phyloP scores from a whole-genome alignment of 1,140 invertebrate genomes.

The Uloborus diversus region DNA sequence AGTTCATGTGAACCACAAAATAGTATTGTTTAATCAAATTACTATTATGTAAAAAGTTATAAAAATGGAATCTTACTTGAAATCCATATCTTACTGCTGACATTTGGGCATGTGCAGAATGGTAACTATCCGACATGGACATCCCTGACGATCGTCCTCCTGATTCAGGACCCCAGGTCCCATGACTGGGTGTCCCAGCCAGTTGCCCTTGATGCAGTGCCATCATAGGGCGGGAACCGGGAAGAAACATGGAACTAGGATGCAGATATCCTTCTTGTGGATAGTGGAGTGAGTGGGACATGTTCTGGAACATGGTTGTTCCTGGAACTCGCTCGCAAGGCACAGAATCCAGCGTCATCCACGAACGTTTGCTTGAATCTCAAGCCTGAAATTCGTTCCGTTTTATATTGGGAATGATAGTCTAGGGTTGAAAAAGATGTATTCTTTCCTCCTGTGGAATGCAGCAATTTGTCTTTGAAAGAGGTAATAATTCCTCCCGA shows the following conservation, averaged over 20 bases:
- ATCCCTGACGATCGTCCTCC: constrained; percentile 8
- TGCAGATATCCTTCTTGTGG: constrained; percentile 40
- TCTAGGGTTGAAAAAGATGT: not conserved
- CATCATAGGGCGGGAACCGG: constrained; percentile 34
- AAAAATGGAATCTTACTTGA: constrained; percentile 13
- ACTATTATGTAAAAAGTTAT: not conserved
- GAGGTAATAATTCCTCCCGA: no score
- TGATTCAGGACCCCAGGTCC: not conserved
- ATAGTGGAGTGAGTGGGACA: constrained; percentile 43
- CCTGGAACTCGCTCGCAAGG: constrained; percentile 21
- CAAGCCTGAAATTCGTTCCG: not conserved
- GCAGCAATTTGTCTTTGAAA: no score
- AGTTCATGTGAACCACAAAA: no score
- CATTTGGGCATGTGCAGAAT: constrained; percentile 36
- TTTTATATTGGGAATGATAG: not conserved
- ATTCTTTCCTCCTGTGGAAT: no score
- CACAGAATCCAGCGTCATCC: constrained; percentile 27
- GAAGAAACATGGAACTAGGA: constrained; percentile 34
- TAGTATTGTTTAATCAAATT: no score
- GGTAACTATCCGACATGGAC: constrained; percentile 25
- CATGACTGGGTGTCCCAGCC: constrained; percentile 1
- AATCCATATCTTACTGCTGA: constrained; percentile 43
- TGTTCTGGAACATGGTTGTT: constrained; percentile 48
- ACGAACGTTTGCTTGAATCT: not conserved
- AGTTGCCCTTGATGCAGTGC: constrained; percentile 29